phyloP scores from a whole-genome alignment of 2,797 vertebrate genomes.

The Micrastur ruficollis region DNA sequence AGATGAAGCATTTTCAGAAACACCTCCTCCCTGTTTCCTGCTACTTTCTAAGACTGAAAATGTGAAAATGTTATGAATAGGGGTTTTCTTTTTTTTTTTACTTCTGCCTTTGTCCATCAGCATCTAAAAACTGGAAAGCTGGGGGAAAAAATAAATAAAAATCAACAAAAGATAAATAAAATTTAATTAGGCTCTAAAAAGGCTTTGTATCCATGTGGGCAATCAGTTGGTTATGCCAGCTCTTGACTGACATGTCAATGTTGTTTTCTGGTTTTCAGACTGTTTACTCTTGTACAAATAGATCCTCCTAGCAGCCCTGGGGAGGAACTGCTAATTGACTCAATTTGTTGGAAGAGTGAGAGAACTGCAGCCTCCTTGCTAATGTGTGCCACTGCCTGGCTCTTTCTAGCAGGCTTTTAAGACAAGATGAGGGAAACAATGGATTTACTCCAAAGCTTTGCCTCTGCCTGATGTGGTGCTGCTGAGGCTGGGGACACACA shows the following conservation, averaged over 20 bases:
- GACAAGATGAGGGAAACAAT: not conserved
- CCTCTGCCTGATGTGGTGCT: not conserved
- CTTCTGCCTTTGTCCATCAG: not conserved
- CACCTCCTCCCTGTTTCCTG: not conserved
- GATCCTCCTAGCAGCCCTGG: not conserved
- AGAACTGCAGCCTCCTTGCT: not conserved
- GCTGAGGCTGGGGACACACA: not conserved
- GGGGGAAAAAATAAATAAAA: not conserved
- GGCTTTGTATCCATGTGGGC: not conserved
- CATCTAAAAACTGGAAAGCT: not conserved
- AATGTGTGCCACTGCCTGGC: not conserved
- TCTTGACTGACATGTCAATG: not conserved
- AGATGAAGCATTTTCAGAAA: not conserved
- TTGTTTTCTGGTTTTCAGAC: not conserved
- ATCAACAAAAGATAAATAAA: not conserved
- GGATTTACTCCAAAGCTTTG: not conserved
- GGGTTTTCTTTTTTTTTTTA: not conserved
- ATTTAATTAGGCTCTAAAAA: not conserved
- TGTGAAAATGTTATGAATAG: not conserved
- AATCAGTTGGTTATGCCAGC: not conserved
- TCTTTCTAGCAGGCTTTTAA: not conserved
- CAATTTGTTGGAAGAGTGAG: fast-evolving
- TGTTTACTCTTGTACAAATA: not conserved
- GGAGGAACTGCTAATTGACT: not conserved
- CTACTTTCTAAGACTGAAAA: not conserved